Conservation (phyloP, 2,888 invertebrate genomes). For the Pandemis cinnamomeana region DNA sequence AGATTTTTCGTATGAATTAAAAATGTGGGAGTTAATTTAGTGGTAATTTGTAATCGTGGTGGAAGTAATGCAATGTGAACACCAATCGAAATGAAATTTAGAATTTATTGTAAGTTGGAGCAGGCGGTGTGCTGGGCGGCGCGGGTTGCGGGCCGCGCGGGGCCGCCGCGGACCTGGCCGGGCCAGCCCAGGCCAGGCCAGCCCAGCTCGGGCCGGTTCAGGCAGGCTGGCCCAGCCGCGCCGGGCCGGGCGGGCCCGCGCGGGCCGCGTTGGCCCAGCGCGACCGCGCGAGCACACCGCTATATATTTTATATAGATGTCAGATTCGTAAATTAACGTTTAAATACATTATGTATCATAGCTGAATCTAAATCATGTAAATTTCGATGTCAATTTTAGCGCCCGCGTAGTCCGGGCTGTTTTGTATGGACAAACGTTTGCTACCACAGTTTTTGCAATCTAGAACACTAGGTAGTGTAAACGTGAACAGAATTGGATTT, state of each 20-base stretch:
- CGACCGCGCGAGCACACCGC: conserved; percentile 37
- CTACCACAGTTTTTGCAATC: conserved; percentile 79
- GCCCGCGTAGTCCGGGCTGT: conserved; percentile 66
- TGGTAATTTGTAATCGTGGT: conserved; percentile 33
- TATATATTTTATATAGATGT: conserved; percentile 81
- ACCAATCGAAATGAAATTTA: conserved; percentile 70
- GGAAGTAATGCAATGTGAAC: conserved; percentile 66
- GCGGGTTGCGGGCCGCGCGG: conserved; percentile 13
- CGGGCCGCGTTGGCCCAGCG: not conserved
- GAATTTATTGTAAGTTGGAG: conserved; percentile 52
- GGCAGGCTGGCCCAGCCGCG: not conserved
- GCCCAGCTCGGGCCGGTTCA: not conserved
- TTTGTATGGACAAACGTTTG: conserved; percentile 73
- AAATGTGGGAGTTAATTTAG: conserved; percentile 36
- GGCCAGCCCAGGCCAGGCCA: not conserved
- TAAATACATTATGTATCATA: conserved; percentile 73
- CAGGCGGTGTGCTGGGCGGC: conserved; percentile 28
- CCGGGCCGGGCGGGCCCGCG: not conserved
- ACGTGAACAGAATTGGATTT: conserved; percentile 52
- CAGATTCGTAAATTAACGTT: conserved; percentile 68
- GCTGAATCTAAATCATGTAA: conserved; percentile 78
- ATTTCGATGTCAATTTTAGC: conserved; percentile 83
- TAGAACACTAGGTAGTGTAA: conserved; percentile 63
- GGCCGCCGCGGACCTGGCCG: not conserved
- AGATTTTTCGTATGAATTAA: conserved; percentile 45